Evolutionary conservation across 2,113 vertebrate species (phyloP).

Genomic region (Pampusana beccarii): DNA sequence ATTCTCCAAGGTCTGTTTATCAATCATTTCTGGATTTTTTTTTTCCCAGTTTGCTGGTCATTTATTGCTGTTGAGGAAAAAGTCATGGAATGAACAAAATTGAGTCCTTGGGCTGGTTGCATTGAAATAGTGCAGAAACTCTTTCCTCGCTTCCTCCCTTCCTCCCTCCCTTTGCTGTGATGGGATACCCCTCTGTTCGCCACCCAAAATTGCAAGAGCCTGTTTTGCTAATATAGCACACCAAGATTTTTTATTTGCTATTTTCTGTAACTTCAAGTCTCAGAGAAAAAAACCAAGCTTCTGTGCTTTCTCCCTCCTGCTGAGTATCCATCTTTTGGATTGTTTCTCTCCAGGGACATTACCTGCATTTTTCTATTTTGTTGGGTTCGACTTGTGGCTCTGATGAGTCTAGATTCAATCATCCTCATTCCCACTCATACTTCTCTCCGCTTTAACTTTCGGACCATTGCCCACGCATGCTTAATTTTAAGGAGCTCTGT

Average conservation of each 20-base stretch:
- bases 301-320: neutral
- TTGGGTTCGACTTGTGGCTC: neutral
- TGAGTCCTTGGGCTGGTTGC: neutral
- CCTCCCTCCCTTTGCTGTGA: neutral
- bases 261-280: neutral
- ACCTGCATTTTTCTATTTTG: neutral
- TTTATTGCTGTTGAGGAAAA: neutral
- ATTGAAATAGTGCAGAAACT: neutral
- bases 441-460: neutral
- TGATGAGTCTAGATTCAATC: neutral
- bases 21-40: neutral
- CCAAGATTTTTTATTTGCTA: neutral
- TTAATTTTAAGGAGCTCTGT: conserved; percentile 12
- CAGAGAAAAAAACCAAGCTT: neutral
- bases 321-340: conserved; percentile 20
- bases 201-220: neutral
- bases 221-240: neutral
- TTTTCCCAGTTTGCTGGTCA: neutral
- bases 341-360: neutral
- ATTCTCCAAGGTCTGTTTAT: neutral
- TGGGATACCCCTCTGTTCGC: neutral
- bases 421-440: neutral
- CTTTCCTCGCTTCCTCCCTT: neutral
- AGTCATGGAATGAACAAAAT: neutral
- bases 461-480: neutral